Conservation (phyloP, 2,797 vertebrate species). For the Cossypha caffra region DNA sequence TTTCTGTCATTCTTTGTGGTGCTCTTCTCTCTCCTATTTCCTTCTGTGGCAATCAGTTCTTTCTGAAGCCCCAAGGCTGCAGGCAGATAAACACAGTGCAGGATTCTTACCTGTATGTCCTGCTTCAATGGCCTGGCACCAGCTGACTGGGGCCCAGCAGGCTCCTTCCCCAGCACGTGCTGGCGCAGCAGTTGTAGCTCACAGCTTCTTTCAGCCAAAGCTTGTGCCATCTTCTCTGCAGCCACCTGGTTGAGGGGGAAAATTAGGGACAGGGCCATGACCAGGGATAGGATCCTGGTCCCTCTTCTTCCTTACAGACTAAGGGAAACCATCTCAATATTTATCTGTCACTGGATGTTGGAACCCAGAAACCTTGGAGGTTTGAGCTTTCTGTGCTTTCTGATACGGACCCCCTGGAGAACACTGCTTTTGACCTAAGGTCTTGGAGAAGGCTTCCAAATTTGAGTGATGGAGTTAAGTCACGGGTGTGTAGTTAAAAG, state of each 20-base stretch:
- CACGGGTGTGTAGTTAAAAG: too few species aligned
- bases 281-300: neutral
- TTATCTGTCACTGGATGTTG: neutral
- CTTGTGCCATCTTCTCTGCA: conserved; percentile 77
- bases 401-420: too few species aligned
- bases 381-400: too few species aligned
- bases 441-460: too few species aligned
- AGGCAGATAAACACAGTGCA: neutral
- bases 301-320: neutral
- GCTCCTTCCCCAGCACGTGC: conserved; percentile 76
- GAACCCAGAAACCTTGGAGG: too few species aligned
- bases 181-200: conserved; percentile 85
- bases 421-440: too few species aligned
- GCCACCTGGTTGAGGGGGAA: conserved; percentile 72
- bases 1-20: neutral
- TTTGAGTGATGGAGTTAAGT: too few species aligned
- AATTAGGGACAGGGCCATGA: neutral
- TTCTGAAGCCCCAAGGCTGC: neutral
- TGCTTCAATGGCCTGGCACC: conserved; percentile 70
- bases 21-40: neutral
- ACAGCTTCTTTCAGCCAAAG: conserved; percentile 82
- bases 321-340: neutral
- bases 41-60: neutral
- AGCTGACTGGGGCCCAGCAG: conserved; percentile 1
- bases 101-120: conserved; percentile 70